Conservation (phyloP, 2,797 vertebrate species). For the Syngnathus acus region DNA sequence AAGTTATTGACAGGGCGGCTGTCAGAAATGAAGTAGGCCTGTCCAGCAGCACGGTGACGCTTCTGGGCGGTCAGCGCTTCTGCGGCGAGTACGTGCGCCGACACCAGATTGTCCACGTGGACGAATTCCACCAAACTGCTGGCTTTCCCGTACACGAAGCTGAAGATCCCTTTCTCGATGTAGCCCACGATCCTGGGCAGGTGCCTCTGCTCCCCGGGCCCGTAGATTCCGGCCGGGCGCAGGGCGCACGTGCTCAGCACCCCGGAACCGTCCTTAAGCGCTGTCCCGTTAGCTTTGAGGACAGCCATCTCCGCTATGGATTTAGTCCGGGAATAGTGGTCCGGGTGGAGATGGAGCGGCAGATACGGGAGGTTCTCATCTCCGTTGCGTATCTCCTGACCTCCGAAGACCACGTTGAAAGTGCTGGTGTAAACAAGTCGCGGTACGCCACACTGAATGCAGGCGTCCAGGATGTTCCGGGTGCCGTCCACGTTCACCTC, state of each 20-base stretch:
- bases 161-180: slow-evolving; percentile 83
- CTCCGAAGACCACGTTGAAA: slow-evolving; percentile 90
- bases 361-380: slow-evolving; percentile 88
- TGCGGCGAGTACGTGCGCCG: slow-evolving; percentile 80
- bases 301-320: slow-evolving; percentile 87
- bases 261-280: slow-evolving; percentile 47
- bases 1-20: slow-evolving; percentile 90
- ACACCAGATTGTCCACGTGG: slow-evolving; percentile 87
- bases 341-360: slow-evolving; percentile 84
- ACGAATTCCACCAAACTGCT: slow-evolving; percentile 88
- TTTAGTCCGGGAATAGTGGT: slow-evolving; percentile 95
- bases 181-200: slow-evolving; percentile 86
- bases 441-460: slow-evolving; percentile 64
- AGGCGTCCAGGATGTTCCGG: slow-evolving; percentile 78
- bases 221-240: slow-evolving; percentile 90
- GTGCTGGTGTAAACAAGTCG: slow-evolving; percentile 91
- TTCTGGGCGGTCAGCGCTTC: slow-evolving; percentile 70
- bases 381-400: slow-evolving; percentile 86
- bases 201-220: slow-evolving; percentile 88
- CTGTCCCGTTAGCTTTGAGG: slow-evolving; percentile 72
- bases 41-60: slow-evolving; percentile 75
- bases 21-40: slow-evolving; percentile 94
- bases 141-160: slow-evolving; percentile 82
- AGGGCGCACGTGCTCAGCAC: slow-evolving; percentile 81
- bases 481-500: slow-evolving; percentile 85